Percentiles rank a stretch among this genome's conserved stretches.
These are phyloP conservation scores for Tragulus kanchil DNA, from an alignment of 2,113 vertebrate genomes.

Conservation along the genomic window DNA sequence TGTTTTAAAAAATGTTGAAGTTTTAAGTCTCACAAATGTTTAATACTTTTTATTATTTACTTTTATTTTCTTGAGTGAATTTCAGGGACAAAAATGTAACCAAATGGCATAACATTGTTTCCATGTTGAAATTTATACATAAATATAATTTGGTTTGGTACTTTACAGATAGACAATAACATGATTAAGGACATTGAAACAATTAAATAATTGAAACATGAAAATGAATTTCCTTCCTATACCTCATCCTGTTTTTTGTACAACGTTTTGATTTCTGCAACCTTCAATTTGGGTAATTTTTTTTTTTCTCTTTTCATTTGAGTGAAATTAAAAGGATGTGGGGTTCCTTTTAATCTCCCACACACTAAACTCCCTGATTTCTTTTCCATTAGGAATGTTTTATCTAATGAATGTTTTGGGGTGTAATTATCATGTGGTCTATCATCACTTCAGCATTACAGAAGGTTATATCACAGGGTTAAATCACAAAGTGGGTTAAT, in stretches of 20 bases:
- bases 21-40: slow-evolving; percentile 44
- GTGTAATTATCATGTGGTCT: slow-evolving; percentile 66
- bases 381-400: slow-evolving; percentile 69
- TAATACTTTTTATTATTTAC: slow-evolving; percentile 32
- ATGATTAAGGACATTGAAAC: slow-evolving; percentile 69
- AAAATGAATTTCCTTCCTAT: slow-evolving; percentile 77
- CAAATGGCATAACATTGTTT: slow-evolving; percentile 4
- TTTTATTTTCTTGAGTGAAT: slow-evolving; percentile 46
- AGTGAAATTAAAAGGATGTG: slow-evolving; percentile 77
- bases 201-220: slow-evolving; percentile 79
- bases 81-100: slow-evolving; percentile 30
- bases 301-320: slow-evolving; percentile 76
- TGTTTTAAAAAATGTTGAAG: slow-evolving; percentile 30
- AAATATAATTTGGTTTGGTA: slow-evolving; percentile 36
- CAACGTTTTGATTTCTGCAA: slow-evolving; percentile 60
- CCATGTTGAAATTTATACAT: slow-evolving; percentile 15
- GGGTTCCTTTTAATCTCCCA: slow-evolving; percentile 73
- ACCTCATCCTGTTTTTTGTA: slow-evolving; percentile 76
- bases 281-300: slow-evolving; percentile 77
- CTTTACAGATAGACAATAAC: slow-evolving; percentile 53
- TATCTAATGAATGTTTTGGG: slow-evolving; percentile 71
- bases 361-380: slow-evolving; percentile 61
- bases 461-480: slow-evolving; percentile 13
- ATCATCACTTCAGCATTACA: slow-evolving; percentile 57
- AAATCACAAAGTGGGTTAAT: slow-evolving; percentile 50